phyloP scores from a whole-genome alignment of 92 coral and sea anemone species.

The Desmophyllum pertusum region DNA sequence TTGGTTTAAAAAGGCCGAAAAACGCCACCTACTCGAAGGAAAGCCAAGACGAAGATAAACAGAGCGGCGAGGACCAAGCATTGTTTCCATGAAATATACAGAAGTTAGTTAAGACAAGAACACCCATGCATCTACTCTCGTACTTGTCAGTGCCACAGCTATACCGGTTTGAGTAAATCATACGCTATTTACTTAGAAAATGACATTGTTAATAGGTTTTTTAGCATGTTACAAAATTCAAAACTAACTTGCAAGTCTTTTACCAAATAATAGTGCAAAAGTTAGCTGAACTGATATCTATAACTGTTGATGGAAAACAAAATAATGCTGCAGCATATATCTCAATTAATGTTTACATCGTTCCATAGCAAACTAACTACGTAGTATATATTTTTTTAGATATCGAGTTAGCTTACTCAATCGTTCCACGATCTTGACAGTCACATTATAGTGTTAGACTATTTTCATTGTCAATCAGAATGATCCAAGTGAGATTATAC shows the following conservation, averaged over 20 bases:
- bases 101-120: not conserved
- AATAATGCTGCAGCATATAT: not conserved
- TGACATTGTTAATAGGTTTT: not conserved
- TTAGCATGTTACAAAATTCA: not conserved
- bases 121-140: not conserved
- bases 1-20: constrained; percentile 2
- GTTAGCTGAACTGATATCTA: too few species aligned
- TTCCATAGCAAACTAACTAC: not conserved
- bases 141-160: not conserved
- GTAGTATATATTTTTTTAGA: not conserved
- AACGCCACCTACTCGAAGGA: not conserved
- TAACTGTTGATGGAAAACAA: not conserved
- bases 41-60: not conserved
- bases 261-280: too few species aligned
- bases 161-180: not conserved
- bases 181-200: not conserved
- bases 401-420: not conserved
- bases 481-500: not conserved
- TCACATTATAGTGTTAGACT: too few species aligned
- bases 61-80: not conserved
- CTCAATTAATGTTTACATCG: not conserved
- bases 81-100: not conserved
- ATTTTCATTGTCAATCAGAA: not conserved
- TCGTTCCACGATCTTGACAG: not conserved
- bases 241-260: too few species aligned